Evolutionary conservation across 2,113 vertebrate genomes (phyloP).

Genomic region (Empidonax alnorum): DNA sequence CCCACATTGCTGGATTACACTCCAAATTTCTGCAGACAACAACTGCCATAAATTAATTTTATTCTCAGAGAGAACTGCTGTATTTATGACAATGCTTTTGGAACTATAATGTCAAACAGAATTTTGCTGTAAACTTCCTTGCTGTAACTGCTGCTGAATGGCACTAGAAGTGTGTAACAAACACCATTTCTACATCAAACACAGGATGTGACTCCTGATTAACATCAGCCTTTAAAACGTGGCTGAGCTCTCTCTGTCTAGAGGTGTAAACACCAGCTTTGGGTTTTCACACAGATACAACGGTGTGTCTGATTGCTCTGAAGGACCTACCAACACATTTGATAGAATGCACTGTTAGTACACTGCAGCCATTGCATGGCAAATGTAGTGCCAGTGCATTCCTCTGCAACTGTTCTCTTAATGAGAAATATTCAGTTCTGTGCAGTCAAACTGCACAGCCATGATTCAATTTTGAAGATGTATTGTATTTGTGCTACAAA

Average conservation of each 20-base stretch:
- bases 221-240: background rate
- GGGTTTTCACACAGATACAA: slow-evolving; percentile 1
- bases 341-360: background rate
- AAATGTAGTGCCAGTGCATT: slow-evolving; percentile 7
- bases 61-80: background rate
- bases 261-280: slow-evolving; percentile 3
- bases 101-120: background rate
- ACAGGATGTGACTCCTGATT: background rate
- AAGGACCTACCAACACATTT: background rate
- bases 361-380: background rate
- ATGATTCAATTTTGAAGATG: slow-evolving; percentile 32
- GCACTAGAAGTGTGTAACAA: background rate
- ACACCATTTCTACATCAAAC: background rate
- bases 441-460: slow-evolving; percentile 19
- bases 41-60: background rate
- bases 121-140: background rate
- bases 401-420: slow-evolving; percentile 13
- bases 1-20: background rate
- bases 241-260: background rate
- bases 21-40: background rate
- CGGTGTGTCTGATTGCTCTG: background rate
- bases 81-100: background rate
- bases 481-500: slow-evolving; percentile 54
- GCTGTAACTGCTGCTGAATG: slow-evolving; percentile 7
- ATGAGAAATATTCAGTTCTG: slow-evolving; percentile 23